phyloP scores from a whole-genome alignment of 2,888 invertebrate genomes.

The Agapostemon virescens region DNA sequence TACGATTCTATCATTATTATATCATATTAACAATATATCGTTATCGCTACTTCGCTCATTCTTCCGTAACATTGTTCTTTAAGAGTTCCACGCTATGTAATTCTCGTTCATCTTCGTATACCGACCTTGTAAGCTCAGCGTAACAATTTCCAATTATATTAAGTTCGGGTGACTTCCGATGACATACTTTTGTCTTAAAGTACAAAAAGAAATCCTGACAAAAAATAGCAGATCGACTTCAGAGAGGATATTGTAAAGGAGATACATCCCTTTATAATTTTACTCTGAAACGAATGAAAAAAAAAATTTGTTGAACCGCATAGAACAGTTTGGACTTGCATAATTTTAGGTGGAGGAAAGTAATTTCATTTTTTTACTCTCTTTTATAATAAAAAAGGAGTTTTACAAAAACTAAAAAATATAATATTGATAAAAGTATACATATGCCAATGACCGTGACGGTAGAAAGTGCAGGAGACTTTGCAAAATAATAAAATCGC shows the following conservation, averaged over 20 bases:
- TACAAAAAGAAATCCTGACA: not conserved
- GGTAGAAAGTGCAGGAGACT: too few species aligned
- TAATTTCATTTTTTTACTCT: not conserved
- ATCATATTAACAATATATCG: too few species aligned
- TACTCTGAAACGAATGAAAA: not conserved
- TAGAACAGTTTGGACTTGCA: not conserved
- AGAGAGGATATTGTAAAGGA: not conserved
- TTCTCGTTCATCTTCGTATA: not conserved
- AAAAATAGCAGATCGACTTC: not conserved
- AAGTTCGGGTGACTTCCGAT: not conserved
- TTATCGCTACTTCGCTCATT: not conserved
- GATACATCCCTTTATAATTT: not conserved
- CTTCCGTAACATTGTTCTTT: not conserved
- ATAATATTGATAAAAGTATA: too few species aligned
- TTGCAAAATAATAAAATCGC: too few species aligned
- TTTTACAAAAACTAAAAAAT: too few species aligned
- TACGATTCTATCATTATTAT: too few species aligned
- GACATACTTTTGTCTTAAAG: not conserved
- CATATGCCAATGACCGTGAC: too few species aligned
- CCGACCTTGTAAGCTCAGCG: not conserved
- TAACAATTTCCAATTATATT: slow-evolving; percentile 1
- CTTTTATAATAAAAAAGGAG: not conserved
- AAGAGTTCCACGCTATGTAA: not conserved
- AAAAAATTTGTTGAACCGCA: not conserved
- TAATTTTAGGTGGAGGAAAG: not conserved